Base-by-base conservation (phyloP, 2,113 vertebrate species). In the Thryonomys swinderianus region DNA sequence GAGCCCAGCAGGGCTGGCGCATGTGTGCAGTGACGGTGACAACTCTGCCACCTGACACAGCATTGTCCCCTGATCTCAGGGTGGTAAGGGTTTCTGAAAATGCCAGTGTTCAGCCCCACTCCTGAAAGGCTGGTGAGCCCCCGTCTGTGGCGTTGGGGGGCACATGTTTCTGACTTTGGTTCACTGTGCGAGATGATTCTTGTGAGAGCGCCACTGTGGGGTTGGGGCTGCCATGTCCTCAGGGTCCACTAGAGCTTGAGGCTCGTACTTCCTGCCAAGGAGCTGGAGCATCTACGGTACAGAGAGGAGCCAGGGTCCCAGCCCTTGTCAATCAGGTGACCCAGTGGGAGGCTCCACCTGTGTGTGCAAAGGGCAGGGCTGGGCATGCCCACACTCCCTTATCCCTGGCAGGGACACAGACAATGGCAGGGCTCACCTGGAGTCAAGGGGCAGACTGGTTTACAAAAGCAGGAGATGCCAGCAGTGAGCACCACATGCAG, bases 391-490 rank as follows among this genome's bases (percentile, higher is more conserved):
- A 34, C 81, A 64, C 55, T 91, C n/a, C 53, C 12, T 37, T 1
- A 1, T 32, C 59, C 74, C 57, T 73, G 20, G 25, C 8, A 80
- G 45, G 27, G 11, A 82, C 32, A 3, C 85, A 34, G 96, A 88
- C 25, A 37, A 45, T n/a, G 5, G 45, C 40, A 79, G 37, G 59
- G n/a, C 76, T 91, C 94, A 48, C 93, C 67, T 85, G 45, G 88
- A 71, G 92, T 90, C 94, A n/a, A 93, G 55, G 62, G 91, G 81
- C 74, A 81, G 90, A 96, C 45, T 89, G 0, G 42, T 95, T 95
- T 64, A 88, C 64, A 74, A 91, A 96, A n/a, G 79, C 23, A n/a
- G 78, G 1, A 1, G 34, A 90, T 57, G 59, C 78, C 12, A 83
- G 21, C 30, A 61, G 7, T 45, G 53, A 37, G 85, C 78, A 61